Base-by-base conservation (phyloP, 2,888 invertebrate genomes). In the Tachina lurida region DNA sequence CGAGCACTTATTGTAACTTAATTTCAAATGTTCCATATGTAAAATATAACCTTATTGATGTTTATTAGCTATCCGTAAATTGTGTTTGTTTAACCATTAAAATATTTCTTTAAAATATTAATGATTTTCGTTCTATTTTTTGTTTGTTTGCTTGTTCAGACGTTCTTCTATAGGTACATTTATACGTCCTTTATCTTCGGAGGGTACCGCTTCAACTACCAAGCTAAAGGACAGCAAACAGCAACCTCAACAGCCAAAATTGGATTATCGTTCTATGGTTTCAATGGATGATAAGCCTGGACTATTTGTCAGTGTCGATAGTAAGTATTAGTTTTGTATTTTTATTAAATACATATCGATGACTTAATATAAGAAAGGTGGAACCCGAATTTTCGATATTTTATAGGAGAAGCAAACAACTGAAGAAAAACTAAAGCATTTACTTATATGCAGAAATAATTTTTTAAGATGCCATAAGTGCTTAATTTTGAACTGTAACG, bases 231-330 rank as follows among this genome's bases (percentile, higher is more conserved):
- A 94, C 52, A 93, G 94, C 84, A 97, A 97, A 43, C 62, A 58
- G 71, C 95, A 96, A 90, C 95, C 95, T 87, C 95, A 96, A 89
- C 95, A 95, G 87, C 97, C 97, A 52, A 95, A 96, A 90, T 94
- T 97, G 88, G 97, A 97, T 93, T 97, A 97, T 93, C 95, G 97
- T 91, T 97, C 97, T 91, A 97, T 97, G 97, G 97, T 97, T 87
- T 97, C 97, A 31, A 96, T 97, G 87, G 97, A 97, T 90, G 98
- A 98, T 92, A 97, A 97, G 95, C 98, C 98, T 7, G 98, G 98
- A 93, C 95, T 98, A 88, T 98, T 98, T 94, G 97, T 97, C 88
- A 97, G 98, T 70, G 97, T 98, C 92, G 98, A 98, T 93, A 97
- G 97, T 98, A 93, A 96, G 97, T 96, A 88, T 41, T 22, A 19